Conservation (phyloP, 2,113 vertebrate species). For the Geothlypis trichas region DNA sequence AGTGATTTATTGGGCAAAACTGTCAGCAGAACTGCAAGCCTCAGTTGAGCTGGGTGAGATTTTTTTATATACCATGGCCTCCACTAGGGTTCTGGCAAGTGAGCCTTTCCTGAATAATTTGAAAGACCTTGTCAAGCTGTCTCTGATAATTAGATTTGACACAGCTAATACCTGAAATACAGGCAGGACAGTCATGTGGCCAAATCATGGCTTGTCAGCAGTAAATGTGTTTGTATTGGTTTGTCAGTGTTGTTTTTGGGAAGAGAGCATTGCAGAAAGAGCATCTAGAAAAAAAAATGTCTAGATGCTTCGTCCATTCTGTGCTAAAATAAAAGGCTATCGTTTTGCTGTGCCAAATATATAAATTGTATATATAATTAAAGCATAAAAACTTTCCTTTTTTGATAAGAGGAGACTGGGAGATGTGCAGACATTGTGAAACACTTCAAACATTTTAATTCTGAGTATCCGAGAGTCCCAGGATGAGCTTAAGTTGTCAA, state of each 20-base stretch:
- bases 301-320: neutral
- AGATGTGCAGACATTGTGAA: neutral
- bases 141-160: constrained; percentile 44
- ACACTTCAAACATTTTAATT: neutral
- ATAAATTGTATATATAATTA: neutral
- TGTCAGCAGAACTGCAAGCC: neutral
- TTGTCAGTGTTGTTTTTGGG: neutral
- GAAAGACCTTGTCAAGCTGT: constrained; percentile 30
- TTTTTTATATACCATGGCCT: neutral
- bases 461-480: neutral
- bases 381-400: neutral
- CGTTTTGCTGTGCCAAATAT: neutral
- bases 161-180: constrained; percentile 45
- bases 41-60: neutral
- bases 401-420: neutral
- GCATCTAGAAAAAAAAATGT: neutral
- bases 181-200: constrained; percentile 36
- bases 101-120: neutral
- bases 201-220: constrained; percentile 13
- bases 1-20: neutral
- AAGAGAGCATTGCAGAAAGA: neutral
- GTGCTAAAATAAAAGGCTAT: neutral
- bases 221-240: neutral
- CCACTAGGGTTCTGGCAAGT: neutral
- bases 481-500: neutral